Evolutionary conservation across 2,797 vertebrate genomes (phyloP).

Genomic region (Parauchenoglanis punctatus): DNA sequence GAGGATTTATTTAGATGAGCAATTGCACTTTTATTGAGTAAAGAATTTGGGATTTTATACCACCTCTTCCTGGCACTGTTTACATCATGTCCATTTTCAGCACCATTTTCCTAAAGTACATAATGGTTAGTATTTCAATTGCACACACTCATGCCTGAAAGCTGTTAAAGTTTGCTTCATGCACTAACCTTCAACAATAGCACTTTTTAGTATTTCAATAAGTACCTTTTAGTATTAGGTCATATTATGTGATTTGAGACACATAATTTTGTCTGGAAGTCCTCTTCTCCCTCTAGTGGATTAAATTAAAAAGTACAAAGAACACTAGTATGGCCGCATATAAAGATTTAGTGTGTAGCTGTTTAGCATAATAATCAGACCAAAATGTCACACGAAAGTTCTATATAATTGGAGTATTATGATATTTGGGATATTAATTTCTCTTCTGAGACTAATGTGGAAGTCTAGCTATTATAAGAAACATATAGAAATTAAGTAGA

Average conservation of each 20-base stretch:
- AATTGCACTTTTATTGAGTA: background rate
- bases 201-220: background rate
- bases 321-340: background rate
- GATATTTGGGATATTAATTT: background rate
- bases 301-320: slow-evolving; percentile 27
- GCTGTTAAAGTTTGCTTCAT: background rate
- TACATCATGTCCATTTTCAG: background rate
- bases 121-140: background rate
- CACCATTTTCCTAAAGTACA: background rate
- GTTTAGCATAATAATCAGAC: background rate
- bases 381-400: background rate
- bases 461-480: background rate
- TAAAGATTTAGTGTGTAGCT: background rate
- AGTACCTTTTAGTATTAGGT: background rate
- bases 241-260: background rate
- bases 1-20: background rate
- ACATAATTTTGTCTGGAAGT: background rate
- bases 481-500: background rate
- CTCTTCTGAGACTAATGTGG: background rate
- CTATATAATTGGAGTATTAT: background rate
- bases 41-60: background rate
- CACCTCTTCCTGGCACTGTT: background rate
- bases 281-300: slow-evolving; percentile 58
- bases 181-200: background rate
- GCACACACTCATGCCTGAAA: background rate